Percentiles rank a stretch among this genome's conserved stretches.
Conservation (phyloP, 2,888 invertebrate genomes). For the Acheta domesticus region DNA sequence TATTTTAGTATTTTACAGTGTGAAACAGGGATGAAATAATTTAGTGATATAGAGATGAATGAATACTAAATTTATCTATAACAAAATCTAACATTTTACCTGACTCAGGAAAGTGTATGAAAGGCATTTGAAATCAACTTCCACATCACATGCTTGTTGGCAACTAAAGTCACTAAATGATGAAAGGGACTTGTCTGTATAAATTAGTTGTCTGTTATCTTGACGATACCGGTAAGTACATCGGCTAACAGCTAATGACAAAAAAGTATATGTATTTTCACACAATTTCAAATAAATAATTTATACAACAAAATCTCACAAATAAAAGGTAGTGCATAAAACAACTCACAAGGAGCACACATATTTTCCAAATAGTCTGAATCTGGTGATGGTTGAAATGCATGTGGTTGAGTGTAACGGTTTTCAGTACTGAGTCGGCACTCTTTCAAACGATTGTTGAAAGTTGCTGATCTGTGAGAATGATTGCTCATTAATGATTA, state of each 20-base stretch:
- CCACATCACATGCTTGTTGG: slow-evolving; percentile 48
- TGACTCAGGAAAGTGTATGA: slow-evolving; percentile 47
- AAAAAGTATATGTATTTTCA: neutral
- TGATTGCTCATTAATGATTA: no score
- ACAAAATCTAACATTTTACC: slow-evolving; percentile 38
- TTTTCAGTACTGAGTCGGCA: slow-evolving; percentile 52
- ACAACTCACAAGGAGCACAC: slow-evolving; percentile 48
- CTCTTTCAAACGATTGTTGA: slow-evolving; percentile 49
- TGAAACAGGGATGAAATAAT: no score
- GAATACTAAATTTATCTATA: no score
- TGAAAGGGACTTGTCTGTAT: slow-evolving; percentile 47
- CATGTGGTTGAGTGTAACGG: slow-evolving; percentile 50
- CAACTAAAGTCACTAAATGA: slow-evolving; percentile 47
- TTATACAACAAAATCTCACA: neutral
- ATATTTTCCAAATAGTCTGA: slow-evolving; percentile 55
- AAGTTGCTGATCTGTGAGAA: slow-evolving; percentile 48
- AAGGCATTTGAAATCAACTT: slow-evolving; percentile 48
- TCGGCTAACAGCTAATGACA: slow-evolving; percentile 41
- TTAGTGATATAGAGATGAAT: no score
- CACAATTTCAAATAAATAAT: neutral
- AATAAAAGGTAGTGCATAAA: no score
- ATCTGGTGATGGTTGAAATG: slow-evolving; percentile 48
- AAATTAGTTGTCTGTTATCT: slow-evolving; percentile 46
- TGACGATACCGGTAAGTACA: slow-evolving; percentile 46
- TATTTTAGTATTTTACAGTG: no score